These are phyloP conservation scores for Acrocephalus scirpaceus DNA, from an alignment of 2,797 vertebrate genomes.

Conservation along the genomic window DNA sequence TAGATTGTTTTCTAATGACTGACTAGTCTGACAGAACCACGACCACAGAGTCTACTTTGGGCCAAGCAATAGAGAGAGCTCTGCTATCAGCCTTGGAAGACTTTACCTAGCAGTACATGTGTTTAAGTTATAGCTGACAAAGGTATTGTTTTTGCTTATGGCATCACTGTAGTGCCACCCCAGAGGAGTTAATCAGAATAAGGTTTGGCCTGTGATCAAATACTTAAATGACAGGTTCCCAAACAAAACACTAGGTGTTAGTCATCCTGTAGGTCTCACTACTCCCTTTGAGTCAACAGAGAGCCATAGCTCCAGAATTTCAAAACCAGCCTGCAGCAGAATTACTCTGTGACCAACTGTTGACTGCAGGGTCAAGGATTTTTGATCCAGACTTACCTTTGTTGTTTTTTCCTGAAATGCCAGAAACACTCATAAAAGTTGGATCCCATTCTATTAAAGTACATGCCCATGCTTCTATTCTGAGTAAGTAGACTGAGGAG, in stretches of 20 bases:
- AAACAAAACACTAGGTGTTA: slow-evolving; percentile 43
- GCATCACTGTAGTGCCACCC: background rate
- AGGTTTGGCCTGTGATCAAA: background rate
- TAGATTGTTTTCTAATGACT: slow-evolving; percentile 28
- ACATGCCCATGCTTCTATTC: background rate
- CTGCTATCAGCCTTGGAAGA: background rate
- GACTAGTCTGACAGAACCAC: background rate
- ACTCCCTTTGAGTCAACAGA: background rate
- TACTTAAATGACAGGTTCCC: background rate
- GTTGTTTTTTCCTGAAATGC: background rate
- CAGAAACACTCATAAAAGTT: background rate
- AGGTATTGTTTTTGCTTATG: background rate
- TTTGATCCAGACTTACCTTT: background rate
- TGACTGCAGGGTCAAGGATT: background rate
- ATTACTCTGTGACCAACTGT: background rate
- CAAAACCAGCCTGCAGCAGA: background rate
- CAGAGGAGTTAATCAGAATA: background rate
- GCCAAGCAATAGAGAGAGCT: background rate
- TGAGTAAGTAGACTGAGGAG: background rate
- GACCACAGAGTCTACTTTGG: background rate
- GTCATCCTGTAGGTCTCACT: background rate
- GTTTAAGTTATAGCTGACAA: background rate
- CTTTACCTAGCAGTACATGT: background rate
- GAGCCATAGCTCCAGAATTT: background rate
- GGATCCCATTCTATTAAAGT: background rate